Evolutionary conservation across 2,797 vertebrate species (phyloP).

Genomic region (Platyrinchus mystaceus): DNA sequence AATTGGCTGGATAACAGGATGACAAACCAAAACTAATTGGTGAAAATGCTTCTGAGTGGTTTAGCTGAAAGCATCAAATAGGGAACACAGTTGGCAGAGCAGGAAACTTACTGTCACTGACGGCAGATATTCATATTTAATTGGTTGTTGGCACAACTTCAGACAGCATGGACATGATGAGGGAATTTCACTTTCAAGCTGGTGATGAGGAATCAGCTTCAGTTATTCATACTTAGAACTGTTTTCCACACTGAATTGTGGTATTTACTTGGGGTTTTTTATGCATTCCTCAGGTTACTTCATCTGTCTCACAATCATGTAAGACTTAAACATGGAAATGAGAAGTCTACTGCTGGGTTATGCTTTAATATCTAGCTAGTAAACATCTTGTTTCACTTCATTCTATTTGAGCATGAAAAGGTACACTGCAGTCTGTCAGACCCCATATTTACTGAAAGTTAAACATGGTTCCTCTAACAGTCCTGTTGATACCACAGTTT

Average conservation of each 20-base stretch:
- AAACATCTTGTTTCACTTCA: neutral
- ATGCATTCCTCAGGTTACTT: accelerated
- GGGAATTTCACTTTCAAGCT: neutral
- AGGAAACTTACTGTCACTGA: neutral
- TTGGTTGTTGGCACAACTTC: neutral
- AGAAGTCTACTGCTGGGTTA: no score
- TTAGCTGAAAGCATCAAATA: neutral
- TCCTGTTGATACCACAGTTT: neutral
- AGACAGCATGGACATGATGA: neutral
- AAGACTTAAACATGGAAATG: neutral
- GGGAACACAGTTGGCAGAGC: neutral
- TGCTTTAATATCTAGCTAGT: neutral
- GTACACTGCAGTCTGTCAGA: neutral
- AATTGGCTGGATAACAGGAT: neutral
- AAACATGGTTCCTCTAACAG: neutral
- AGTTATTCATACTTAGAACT: neutral
- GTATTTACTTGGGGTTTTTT: neutral
- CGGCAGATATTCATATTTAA: neutral
- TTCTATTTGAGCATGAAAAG: neutral
- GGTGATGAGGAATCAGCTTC: neutral
- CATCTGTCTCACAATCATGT: accelerated
- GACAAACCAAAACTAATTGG: neutral
- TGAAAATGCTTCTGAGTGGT: neutral
- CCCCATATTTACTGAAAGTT: neutral
- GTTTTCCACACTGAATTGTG: neutral